These are phyloP conservation scores for Phylloscopus trochilus DNA, from an alignment of 2,113 vertebrate species.

Conservation along the genomic window DNA sequence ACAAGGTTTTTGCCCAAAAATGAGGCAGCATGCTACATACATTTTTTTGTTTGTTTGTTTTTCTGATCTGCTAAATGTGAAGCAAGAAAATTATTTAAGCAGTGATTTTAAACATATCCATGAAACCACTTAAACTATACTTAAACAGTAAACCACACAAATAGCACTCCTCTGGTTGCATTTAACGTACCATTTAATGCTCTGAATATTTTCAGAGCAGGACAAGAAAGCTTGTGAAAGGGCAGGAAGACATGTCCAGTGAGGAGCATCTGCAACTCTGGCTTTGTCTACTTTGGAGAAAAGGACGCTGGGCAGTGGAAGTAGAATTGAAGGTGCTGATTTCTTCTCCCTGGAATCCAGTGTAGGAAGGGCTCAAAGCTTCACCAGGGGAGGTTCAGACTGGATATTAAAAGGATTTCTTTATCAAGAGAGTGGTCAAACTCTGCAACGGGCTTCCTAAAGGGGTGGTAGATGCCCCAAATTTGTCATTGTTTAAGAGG, in stretches of 20 bases:
- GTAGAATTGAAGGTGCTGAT: background rate
- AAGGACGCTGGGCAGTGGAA: background rate
- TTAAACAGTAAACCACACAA: background rate
- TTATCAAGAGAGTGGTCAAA: background rate
- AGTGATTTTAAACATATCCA: background rate
- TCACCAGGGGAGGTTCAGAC: background rate
- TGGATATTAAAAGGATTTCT: background rate
- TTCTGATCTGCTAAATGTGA: background rate
- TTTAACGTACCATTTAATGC: background rate
- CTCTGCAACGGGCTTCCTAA: background rate
- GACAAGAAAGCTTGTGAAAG: background rate
- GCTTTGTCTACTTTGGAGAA: background rate
- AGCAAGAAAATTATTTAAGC: background rate
- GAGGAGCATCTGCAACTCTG: background rate
- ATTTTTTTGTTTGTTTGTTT: background rate
- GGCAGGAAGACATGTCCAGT: accelerated
- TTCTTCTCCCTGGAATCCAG: background rate
- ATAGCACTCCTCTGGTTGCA: background rate
- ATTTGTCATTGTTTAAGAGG: background rate
- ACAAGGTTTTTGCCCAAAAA: background rate
- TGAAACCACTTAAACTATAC: background rate
- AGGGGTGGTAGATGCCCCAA: accelerated
- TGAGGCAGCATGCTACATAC: background rate
- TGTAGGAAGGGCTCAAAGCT: background rate
- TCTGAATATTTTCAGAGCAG: background rate